phyloP scores from a whole-genome alignment of 2,113 vertebrate species.

The Climacteris rufus region DNA sequence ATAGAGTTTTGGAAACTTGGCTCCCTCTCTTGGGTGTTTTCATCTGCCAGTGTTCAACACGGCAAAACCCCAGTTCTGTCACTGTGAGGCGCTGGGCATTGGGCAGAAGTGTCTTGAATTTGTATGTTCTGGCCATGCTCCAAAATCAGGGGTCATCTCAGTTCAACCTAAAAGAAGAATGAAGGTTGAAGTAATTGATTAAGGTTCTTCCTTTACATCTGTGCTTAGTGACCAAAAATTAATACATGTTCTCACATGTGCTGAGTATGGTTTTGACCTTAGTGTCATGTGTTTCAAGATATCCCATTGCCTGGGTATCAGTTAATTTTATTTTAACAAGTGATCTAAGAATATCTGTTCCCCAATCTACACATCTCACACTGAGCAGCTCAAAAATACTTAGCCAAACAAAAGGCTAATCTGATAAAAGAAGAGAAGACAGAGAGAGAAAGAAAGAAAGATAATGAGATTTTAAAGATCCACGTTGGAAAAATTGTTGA shows the following conservation, averaged over 20 bases:
- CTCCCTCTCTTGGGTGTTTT: not conserved
- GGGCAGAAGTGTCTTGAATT: not conserved
- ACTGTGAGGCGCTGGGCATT: not conserved
- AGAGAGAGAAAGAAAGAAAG: not conserved
- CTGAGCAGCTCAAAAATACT: not conserved
- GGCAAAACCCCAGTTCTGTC: not conserved
- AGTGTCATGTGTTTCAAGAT: not conserved
- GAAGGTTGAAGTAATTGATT: not conserved
- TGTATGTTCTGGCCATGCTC: not conserved
- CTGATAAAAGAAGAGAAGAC: not conserved
- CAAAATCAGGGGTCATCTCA: not conserved
- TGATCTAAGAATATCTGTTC: not conserved
- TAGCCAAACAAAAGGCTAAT: not conserved
- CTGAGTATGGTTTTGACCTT: not conserved
- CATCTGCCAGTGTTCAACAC: not conserved
- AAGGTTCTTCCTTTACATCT: not conserved
- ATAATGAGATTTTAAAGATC: not conserved
- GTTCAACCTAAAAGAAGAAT: not conserved
- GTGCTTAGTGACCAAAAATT: not conserved
- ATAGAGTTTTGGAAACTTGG: not conserved
- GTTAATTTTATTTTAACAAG: not conserved
- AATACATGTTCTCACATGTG: not conserved
- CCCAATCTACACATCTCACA: rapidly evolving
- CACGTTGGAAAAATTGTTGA: not conserved
- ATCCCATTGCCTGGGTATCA: not conserved